Base-by-base conservation (phyloP, 2,113 vertebrate genomes). In the Actenoides hombroni region DNA sequence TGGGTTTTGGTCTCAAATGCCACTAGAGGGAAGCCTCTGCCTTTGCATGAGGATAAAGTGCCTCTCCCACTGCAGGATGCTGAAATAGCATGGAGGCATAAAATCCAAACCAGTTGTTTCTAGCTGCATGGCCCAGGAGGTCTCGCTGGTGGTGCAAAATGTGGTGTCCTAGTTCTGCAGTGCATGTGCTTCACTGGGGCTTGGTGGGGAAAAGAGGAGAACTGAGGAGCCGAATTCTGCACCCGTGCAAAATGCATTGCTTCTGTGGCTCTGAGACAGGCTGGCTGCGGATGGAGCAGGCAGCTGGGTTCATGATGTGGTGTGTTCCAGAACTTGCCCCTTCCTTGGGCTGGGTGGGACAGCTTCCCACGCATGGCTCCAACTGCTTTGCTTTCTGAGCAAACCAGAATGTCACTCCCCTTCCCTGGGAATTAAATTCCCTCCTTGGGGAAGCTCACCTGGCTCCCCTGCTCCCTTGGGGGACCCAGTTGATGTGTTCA, bases 11-110 rank as follows among this genome's bases (percentile, higher is more conserved):
- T 10, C 91, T 77, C 87, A 82, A 25, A 15, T 19, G 81, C 98
- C 98, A 67, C 97, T 92, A 98, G 98, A 97, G 98, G 98, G 98
- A 97, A 96, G 65, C 96, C 90, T 95, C 80, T 20, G 39, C 76
- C 93, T 96, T 70, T 49, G 63, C 91, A 79, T 90, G 83, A 18
- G 64, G n/a, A 9, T 7, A 3, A 18, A 63, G 42, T 35, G 39
- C 37, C 4, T 31, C 53, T 73, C 42, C 6, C 6, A 57, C 60
- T 40, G 64, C 59, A 18, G n/a, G 70, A 39, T 33, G 74, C 65
- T 83, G 85, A 48, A 13, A 4, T 6, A 9, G 56, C 54, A 4
- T 3, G 60, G n/a, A 11, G 46, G 53, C 44, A 3, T 42, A 10
- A 69, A 60, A 37, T 14, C 28, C 26, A 65, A 35, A 21, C 2